Evolutionary conservation across 1,140 invertebrate species (phyloP), one percentile per base, ranked within the genome.

Genomic region (Bursaphelenchus mucronatus): DNA sequence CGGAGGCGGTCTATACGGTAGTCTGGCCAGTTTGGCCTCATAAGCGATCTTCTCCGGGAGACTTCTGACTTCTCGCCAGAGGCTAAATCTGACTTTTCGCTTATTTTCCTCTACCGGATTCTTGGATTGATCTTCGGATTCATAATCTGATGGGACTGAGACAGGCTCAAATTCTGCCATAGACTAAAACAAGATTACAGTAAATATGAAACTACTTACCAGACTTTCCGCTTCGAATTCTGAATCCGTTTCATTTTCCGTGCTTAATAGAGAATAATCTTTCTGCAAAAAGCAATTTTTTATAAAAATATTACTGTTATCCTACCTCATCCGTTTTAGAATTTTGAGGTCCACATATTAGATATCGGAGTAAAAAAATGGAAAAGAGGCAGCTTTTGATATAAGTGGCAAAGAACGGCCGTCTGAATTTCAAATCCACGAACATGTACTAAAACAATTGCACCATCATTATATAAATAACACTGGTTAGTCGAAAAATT

Each of bases 381-480:
- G 73, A 63, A 55, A 74, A 72, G 56, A 75, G 51, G 57, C 70
- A 75, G 15, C 55, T 63, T 40, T 76, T 75, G 19, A 70, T 53
- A 40, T 74, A 76, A 9, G 72, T 70, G 13, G 54, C 51, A 49
- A 74, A 76, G 43, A 74, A 71, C 4, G 73, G 73, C 11, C 73
- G 44, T 45, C 67, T 61, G 46, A 76, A 73, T 44, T 74, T 44
- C 15, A 76, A 52, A 65, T 74, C 73, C 43, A 64, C 50, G 53
- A 76, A 74, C 15, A 74, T 43, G 53, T 76, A 69, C 19, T 71
- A 57, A 4, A 65, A 30, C 15, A 21, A 19, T 19, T 8, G 54
- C n/a, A n/a, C 4, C 4, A 4, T 15, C n/a, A n/a, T n/a, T n/a
- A n/a, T n/a, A n/a, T 63, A 15, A 63, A 63, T 63, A 21, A 13